Base-by-base conservation (phyloP, 2,113 vertebrate species). In the Elanoides forficatus region DNA sequence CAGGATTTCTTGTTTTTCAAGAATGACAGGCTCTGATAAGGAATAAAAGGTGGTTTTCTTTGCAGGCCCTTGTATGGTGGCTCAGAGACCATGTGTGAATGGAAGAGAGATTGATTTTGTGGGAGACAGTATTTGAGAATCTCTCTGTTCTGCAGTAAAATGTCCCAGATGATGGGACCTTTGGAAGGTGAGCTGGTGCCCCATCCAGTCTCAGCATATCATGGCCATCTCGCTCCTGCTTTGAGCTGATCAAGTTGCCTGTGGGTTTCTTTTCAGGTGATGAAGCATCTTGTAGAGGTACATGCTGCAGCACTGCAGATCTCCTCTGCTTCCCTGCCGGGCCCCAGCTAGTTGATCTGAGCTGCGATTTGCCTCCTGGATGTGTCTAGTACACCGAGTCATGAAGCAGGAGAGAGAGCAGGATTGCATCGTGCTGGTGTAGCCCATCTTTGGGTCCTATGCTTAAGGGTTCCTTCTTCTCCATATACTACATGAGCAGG, bases 371-470 rank as follows among this genome's bases (percentile, higher is more conserved):
- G 6, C 53, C 30, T 91, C 48, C 53, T 86, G 71, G 53, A 27
- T n/a, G 43, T 48, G 40, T 83, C 21, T 26, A 48, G 16, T 6
- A 36, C 47, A 27, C 9, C 0, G 0, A 67, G 38, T 10, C 19
- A n/a, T 8, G 52, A 36, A 82, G 25, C 25, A 67, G 48, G 53
- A 87, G 71, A 73, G 15, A 43, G 9, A 40, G 25, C 26, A 83
- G 72, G 23, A n/a, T 15, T 53, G 34, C 13, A 40, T 9, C 0
- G 3, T 15, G 20, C 15, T 56, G 6, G 3, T 34, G 30, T 10
- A 71, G 15, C 59, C 30, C 38, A 5, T 34, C 19, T 59, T 34
- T 78, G 25, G 9, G 16, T 45, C 19, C 25, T 59, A 1, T 60
- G 23, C 19, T 38, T 11, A 15, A 22, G 19, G 12, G 7, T 32